Evolutionary conservation across 1,140 invertebrate genomes (phyloP).

Genomic region (Atta cephalotes): DNA sequence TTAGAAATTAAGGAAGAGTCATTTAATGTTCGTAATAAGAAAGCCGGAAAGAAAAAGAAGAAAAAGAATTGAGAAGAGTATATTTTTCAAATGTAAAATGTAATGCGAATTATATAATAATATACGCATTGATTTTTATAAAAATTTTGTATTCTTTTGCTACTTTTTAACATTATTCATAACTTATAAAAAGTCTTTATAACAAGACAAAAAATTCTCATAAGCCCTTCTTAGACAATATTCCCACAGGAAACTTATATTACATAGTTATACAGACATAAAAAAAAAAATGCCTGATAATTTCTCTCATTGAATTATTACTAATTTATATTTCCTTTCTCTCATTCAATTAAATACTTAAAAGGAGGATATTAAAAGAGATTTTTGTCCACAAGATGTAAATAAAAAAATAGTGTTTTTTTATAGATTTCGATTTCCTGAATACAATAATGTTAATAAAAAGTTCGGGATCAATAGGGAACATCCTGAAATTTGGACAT

Average conservation of each 20-base stretch:
- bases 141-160: conserved; percentile 35
- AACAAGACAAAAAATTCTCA: conserved; percentile 45
- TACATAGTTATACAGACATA: neutral
- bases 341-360: neutral
- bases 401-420: too few species aligned
- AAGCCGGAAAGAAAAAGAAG: conserved; percentile 39
- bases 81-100: neutral
- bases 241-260: conserved; percentile 43
- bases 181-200: conserved; percentile 51
- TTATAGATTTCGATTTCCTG: too few species aligned
- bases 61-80: conserved; percentile 48
- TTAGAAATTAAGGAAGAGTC: conserved; percentile 44
- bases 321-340: neutral
- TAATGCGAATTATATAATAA: conserved; percentile 31
- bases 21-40: neutral
- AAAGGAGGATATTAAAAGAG: neutral
- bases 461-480: too few species aligned
- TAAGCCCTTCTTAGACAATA: conserved; percentile 18
- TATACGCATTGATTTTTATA: conserved; percentile 22
- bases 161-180: conserved; percentile 37
- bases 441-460: too few species aligned
- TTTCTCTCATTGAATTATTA: conserved; percentile 9
- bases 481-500: too few species aligned
- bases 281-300: neutral
- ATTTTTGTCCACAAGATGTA: too few species aligned